These are phyloP conservation scores for Elysia crispata DNA, from an alignment of 2,888 invertebrate species.

Conservation along the genomic window DNA sequence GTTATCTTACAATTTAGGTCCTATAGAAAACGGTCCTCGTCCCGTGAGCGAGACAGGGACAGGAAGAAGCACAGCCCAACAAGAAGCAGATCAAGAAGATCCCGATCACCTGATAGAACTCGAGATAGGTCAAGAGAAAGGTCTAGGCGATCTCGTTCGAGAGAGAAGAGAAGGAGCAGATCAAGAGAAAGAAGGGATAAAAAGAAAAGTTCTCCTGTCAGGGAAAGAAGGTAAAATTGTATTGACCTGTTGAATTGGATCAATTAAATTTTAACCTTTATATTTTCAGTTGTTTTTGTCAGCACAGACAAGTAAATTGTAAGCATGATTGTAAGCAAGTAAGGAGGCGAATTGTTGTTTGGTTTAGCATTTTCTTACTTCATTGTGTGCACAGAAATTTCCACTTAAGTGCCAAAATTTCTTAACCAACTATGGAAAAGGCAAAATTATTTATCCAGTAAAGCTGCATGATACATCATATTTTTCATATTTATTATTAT, in stretches of 20 bases:
- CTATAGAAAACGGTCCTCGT: conserved; percentile 62
- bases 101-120: conserved; percentile 52
- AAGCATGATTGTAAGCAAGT: too few species aligned
- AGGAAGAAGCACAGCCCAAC: conserved; percentile 56
- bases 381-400: too few species aligned
- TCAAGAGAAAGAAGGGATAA: conserved; percentile 61
- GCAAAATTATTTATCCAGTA: too few species aligned
- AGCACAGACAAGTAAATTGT: too few species aligned
- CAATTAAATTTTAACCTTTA: not conserved
- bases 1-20: too few species aligned
- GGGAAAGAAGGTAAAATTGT: conserved; percentile 54
- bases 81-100: conserved; percentile 61
- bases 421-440: too few species aligned
- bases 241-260: not conserved
- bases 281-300: not conserved
- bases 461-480: too few species aligned
- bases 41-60: conserved; percentile 45
- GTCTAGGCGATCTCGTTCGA: conserved; percentile 58
- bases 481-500: too few species aligned
- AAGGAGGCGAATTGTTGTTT: too few species aligned
- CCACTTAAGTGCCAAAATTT: too few species aligned
- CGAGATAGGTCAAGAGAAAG: conserved; percentile 63
- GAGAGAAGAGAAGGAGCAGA: conserved; percentile 54
- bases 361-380: too few species aligned
- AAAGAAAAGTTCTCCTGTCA: conserved; percentile 63